Evolutionary conservation across 2,888 invertebrate genomes (phyloP).

Genomic region (Formica aserva): DNA sequence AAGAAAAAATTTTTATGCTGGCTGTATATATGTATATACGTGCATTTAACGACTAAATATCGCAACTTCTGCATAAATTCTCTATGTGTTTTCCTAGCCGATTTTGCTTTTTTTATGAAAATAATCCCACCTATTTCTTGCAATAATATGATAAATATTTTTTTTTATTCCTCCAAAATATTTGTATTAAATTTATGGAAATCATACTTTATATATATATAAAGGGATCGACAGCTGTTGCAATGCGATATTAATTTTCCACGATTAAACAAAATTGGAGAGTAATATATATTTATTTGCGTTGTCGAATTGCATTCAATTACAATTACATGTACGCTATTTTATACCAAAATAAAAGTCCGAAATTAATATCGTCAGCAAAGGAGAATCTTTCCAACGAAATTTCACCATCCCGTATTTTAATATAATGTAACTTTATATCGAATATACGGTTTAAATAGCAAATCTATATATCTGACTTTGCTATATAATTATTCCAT

Average conservation of each 20-base stretch:
- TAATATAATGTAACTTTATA: not conserved
- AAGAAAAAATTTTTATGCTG: not conserved
- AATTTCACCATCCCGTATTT: not conserved
- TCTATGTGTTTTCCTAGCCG: not conserved
- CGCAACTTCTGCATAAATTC: not conserved
- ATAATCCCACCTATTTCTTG: conserved; percentile 2
- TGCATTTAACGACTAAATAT: not conserved
- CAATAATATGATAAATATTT: not conserved
- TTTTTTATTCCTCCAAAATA: not conserved
- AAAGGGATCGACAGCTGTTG: not conserved
- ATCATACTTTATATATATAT: not conserved
- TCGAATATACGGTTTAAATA: not conserved
- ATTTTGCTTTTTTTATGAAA: not conserved
- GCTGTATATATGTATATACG: not conserved
- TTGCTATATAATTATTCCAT: not conserved
- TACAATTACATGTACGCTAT: not conserved
- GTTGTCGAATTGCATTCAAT: not conserved
- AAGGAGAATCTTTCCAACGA: conserved; percentile 1
- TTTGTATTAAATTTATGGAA: conserved; percentile 14
- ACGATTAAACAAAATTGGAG: conserved; percentile 4
- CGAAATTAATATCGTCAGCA: conserved; percentile 1
- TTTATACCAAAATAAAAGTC: not conserved
- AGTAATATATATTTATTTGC: not conserved
- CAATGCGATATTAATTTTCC: conserved; percentile 8
- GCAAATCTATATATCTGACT: not conserved